Base-by-base conservation (phyloP, 2,797 vertebrate species). In the Emydoidea blandingii region DNA sequence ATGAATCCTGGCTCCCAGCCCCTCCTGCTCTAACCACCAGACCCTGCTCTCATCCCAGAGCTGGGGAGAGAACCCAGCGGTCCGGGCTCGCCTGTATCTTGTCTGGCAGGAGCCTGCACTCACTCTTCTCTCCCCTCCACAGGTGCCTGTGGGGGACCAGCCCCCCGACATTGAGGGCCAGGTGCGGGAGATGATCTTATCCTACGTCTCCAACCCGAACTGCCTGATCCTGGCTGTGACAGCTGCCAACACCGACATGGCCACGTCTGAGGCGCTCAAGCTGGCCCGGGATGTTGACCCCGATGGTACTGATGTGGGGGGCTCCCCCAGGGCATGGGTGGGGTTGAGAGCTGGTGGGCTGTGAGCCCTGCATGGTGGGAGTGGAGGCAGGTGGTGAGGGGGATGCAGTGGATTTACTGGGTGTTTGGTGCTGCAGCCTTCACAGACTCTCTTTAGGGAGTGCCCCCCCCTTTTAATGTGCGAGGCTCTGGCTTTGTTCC, bases 61-160 rank as follows among this genome's bases (percentile, higher is more conserved):
- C 47, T n/a, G 31, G 52, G 41, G 85, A 52, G 68, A 44, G 41
- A 81, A 59, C 12, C 34, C 76, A 23, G 52, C 8, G 15, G 50
- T n/a, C n/a, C 49, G 2, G n/a, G 18, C 21, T n/a, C 19, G 16
- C 9, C 53, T 59, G 56, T 57, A 14, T 14, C 27, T 57, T 57
- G 56, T 57, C 25, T 57, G 56, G 27, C 56, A 57, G 56, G 56
- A 12, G 12, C 27, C 56, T 29, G 29, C 12, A 34, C 12, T 41
- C 18, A 49, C 34, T 56, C 50, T 21, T 29, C 44, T 59, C 19
- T 83, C 31, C 81, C 95, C 52, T 14, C 82, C 37, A 41, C 92
- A 99, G 98, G 98, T 99, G 91, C 98, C 99, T 74, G 98, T 99
- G 65, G 98, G 99, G 34, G 98, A 99, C 91, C 99, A 99, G 96